Evolutionary conservation across 2,113 vertebrate genomes (phyloP).

Genomic region (Orthonyx spaldingii): DNA sequence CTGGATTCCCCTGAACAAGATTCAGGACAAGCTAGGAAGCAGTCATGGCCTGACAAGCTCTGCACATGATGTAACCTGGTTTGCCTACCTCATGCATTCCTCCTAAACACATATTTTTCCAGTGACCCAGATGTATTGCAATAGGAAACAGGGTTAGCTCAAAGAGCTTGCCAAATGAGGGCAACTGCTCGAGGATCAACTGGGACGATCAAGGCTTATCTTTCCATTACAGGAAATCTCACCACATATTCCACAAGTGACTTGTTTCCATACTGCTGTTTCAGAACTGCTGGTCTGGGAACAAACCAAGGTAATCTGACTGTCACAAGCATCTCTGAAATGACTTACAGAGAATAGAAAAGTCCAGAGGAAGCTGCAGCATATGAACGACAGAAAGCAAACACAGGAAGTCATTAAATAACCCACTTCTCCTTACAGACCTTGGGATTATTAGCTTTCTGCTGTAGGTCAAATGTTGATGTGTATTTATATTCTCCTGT

Average conservation of each 20-base stretch:
- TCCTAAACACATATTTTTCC: constrained; percentile 42
- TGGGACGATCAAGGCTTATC: background rate
- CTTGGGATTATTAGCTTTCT: background rate
- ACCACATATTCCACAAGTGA: background rate
- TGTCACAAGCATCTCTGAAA: background rate
- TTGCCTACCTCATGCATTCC: background rate
- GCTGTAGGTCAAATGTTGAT: background rate
- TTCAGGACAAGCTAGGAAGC: background rate
- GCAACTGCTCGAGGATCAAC: constrained; percentile 4
- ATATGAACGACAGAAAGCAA: background rate
- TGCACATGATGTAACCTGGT: constrained; percentile 8
- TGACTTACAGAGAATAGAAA: background rate
- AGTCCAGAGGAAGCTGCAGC: background rate
- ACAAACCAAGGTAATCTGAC: background rate
- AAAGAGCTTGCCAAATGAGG: constrained; percentile 26
- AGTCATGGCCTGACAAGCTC: background rate
- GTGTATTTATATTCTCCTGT: background rate
- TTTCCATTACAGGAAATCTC: constrained; percentile 10
- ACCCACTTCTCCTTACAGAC: background rate
- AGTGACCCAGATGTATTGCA: constrained; percentile 33
- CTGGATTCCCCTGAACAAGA: background rate
- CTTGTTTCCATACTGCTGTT: background rate
- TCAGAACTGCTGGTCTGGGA: background rate
- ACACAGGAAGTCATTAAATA: background rate
- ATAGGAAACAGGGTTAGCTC: background rate